Evolutionary conservation across 2,797 vertebrate genomes (phyloP), one percentile per base, ranked within the genome.

Genomic region (Poeciliopsis infans): DNA sequence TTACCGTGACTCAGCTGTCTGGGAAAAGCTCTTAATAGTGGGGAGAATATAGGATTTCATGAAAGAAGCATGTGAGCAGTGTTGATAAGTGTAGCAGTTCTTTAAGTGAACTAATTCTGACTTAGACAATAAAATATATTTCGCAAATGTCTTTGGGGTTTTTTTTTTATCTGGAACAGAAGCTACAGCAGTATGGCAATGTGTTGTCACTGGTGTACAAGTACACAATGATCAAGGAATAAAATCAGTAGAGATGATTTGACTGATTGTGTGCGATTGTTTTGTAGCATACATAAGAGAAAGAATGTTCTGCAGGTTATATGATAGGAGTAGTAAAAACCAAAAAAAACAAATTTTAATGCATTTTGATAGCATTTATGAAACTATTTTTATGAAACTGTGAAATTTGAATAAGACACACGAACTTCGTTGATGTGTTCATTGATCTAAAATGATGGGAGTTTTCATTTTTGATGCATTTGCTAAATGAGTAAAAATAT

Each of bases 1-100:
- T 88, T 82, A 31, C 46, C 43, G 25, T 84, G 81, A 85, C 78
- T 83, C 77, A 86, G 57, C 79, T 80, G 45, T 20, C 39, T 15
- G 69, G 77, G 72, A 75, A 87, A 83, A 83, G 77, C 64, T 59
- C 77, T 77, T 45, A 13, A 61, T 25, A 41, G 64, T 13, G 23
- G 23, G 12, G 74, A 8, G 70, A 7, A 59, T 74, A 72, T 69
- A 23, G 13, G n/a, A 72, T 23, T 45, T 45, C 1, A 5, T 13
- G 0, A 2, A 74, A 25, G 45, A 49, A 78, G 76, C 23, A 69
- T 10, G 5, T 39, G 41, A 81, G 53, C 28, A 49, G 41, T 61
- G 59, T 39, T 75, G 12, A 28, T 76, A 7, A 53, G 11, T 47
- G n/a, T 39, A n/a, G 36, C 78, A 75, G n/a, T 68, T 49, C 39